Evolutionary conservation across 2,888 invertebrate species (phyloP).

Genomic region (Lasioglossum pauxillum): DNA sequence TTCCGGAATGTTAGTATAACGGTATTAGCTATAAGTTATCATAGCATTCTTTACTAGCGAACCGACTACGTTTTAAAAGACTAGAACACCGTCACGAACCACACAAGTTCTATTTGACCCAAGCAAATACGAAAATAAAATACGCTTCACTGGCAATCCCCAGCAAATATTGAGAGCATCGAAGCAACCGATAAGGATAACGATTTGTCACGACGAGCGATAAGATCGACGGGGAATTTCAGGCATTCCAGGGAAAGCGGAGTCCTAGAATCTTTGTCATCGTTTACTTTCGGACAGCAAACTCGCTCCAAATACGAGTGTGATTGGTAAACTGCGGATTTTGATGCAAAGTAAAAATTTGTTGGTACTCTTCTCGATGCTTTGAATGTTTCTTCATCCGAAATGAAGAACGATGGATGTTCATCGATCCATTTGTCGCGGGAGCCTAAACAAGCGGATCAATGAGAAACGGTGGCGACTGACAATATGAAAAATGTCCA

Average conservation of each 20-base stretch:
- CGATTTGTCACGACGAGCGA: neutral
- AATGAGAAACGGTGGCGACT: neutral
- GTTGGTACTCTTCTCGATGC: neutral
- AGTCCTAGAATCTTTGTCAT: neutral
- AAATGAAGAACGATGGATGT: no score
- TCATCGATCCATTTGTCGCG: no score
- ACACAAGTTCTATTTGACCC: neutral
- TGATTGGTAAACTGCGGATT: neutral
- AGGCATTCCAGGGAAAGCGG: neutral
- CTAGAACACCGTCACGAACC: neutral
- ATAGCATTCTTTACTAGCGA: neutral
- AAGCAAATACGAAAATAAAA: neutral
- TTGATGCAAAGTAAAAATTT: neutral
- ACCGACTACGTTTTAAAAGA: neutral
- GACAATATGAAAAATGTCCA: neutral
- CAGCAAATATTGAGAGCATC: conserved; percentile 2
- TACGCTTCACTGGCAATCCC: neutral
- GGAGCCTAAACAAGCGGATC: neutral
- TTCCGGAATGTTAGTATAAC: neutral
- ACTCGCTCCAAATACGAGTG: neutral
- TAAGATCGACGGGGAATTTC: conserved; percentile 3
- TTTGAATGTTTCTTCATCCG: no score
- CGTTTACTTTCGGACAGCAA: neutral
- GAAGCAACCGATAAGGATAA: neutral
- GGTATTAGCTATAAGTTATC: neutral